Percentiles rank a stretch among this genome's conserved stretches.
phyloP scores from a whole-genome alignment of 1,140 invertebrate species.

The Heliconius himera region DNA sequence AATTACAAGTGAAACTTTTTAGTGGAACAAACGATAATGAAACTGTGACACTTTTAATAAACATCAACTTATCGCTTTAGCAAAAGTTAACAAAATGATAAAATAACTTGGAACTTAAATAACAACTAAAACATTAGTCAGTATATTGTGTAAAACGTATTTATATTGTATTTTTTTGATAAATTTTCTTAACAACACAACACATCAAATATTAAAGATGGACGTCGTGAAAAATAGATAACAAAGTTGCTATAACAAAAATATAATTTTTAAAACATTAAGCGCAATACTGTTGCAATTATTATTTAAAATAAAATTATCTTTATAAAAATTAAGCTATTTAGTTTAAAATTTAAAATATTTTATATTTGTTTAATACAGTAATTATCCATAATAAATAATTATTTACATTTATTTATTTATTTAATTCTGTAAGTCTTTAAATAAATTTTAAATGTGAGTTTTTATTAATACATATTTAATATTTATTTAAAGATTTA shows the following conservation, averaged over 20 bases:
- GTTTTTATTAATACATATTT: no score
- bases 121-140: conserved; percentile 38
- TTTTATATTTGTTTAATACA: no score
- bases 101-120: conserved; percentile 33
- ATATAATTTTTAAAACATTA: neutral
- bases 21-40: conserved; percentile 74
- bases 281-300: neutral
- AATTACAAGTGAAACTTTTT: conserved; percentile 77
- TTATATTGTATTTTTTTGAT: conserved; percentile 60
- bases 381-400: no score
- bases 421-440: no score
- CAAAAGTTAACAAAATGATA: conserved; percentile 29
- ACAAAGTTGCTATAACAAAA: conserved; percentile 61
- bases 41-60: conserved; percentile 75
- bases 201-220: conserved; percentile 79
- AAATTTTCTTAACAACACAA: conserved; percentile 75
- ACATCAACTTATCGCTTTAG: conserved; percentile 41
- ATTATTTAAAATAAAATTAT: no score
- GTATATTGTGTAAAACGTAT: conserved; percentile 43
- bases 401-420: no score
- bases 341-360: neutral
- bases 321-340: no score
- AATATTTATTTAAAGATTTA: no score
- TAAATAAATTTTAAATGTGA: no score
- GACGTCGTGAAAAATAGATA: conserved; percentile 74